Percentiles rank a stretch among this genome's conserved stretches.
Conservation (phyloP, 2,888 invertebrate genomes). For the Miltochrista miniata region DNA sequence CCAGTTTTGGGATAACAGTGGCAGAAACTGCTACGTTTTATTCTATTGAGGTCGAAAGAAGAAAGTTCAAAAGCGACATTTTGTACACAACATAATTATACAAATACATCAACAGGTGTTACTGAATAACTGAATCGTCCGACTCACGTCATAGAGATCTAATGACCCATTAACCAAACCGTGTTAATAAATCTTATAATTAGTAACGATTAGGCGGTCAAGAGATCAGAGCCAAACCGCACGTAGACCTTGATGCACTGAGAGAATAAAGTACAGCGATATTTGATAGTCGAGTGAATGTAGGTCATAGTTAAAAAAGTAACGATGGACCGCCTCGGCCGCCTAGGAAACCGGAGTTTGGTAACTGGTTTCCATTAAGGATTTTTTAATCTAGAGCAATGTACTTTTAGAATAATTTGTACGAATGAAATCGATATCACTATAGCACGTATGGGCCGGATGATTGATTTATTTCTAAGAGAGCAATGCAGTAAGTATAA, state of each 20-base stretch:
- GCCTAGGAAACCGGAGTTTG: too few species aligned
- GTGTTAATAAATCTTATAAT: constrained; percentile 12
- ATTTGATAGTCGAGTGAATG: background rate
- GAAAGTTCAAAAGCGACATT: background rate
- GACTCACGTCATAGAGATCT: constrained; percentile 1
- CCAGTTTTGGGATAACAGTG: too few species aligned
- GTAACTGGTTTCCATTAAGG: too few species aligned
- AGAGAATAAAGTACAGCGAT: background rate
- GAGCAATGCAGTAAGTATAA: too few species aligned
- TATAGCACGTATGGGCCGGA: too few species aligned
- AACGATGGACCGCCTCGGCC: too few species aligned
- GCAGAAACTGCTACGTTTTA: too few species aligned
- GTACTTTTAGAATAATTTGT: too few species aligned
- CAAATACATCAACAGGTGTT: background rate
- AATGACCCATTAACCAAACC: constrained; percentile 1
- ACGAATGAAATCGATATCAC: too few species aligned
- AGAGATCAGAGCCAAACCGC: constrained; percentile 19
- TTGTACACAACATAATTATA: background rate
- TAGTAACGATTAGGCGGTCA: constrained; percentile 27
- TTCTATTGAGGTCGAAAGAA: too few species aligned
- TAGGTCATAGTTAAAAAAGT: background rate
- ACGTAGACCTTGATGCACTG: constrained; percentile 8
- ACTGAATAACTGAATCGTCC: background rate
- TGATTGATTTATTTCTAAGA: too few species aligned
- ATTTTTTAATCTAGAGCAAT: too few species aligned